phyloP scores from a whole-genome alignment of 2,888 invertebrate species.

The Trachelus tabidus region DNA sequence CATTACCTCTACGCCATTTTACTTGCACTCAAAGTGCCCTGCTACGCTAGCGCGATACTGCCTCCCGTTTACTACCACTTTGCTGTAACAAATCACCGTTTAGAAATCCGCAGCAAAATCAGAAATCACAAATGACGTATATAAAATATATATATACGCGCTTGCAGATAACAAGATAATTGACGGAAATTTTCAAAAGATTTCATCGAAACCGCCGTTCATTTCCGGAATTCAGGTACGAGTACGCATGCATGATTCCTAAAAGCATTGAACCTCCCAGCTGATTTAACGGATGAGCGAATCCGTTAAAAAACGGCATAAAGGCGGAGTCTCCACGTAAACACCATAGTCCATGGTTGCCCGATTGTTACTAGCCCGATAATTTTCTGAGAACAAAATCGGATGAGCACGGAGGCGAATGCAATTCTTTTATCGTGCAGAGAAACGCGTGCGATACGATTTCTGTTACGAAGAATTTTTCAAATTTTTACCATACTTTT shows the following conservation, averaged over 20 bases:
- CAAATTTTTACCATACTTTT: not conserved
- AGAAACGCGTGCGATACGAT: not conserved
- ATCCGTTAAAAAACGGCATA: not conserved
- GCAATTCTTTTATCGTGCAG: not conserved
- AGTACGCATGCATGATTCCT: not conserved
- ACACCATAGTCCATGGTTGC: not conserved
- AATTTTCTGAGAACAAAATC: not conserved
- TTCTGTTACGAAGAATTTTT: not conserved
- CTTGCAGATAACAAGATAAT: not conserved
- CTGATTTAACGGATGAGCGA: not conserved
- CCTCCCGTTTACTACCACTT: not conserved
- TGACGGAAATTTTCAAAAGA: not conserved
- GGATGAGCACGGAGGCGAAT: not conserved
- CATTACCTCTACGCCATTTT: not conserved
- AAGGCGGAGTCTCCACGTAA: not conserved
- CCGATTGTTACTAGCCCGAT: not conserved
- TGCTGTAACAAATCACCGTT: not conserved
- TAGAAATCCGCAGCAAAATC: not conserved
- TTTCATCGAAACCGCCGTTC: not conserved
- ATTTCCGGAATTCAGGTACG: not conserved
- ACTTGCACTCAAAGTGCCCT: not conserved
- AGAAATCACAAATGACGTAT: not conserved
- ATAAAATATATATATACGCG: not conserved
- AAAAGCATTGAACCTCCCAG: not conserved
- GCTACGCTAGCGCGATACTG: not conserved